These are phyloP conservation scores for Gandaritis pyraliata DNA, from an alignment of 2,888 invertebrate genomes.

Conservation along the genomic window DNA sequence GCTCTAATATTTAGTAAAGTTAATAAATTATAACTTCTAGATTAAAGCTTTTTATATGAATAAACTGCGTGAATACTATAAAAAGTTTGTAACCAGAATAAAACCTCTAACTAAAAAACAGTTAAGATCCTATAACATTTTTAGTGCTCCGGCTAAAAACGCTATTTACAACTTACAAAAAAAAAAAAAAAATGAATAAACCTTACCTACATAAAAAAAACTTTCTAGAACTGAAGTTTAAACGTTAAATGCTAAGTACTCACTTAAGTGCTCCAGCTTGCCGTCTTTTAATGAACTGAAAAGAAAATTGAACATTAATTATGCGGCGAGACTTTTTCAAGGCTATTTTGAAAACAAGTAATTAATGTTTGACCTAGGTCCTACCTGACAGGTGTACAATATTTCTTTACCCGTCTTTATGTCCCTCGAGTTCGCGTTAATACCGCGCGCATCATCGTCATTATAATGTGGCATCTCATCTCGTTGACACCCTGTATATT, in stretches of 20 bases:
- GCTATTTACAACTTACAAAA: conserved; percentile 1
- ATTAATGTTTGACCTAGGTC: neutral
- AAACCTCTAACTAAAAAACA: neutral
- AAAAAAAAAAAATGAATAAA: neutral
- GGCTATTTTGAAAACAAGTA: conserved; percentile 16
- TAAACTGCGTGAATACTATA: no score
- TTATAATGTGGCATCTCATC: no score
- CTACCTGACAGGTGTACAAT: no score
- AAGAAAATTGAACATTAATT: conserved; percentile 47
- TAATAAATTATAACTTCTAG: no score
- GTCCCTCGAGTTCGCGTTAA: no score
- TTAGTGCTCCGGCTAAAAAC: neutral
- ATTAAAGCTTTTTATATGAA: no score
- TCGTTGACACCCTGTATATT: no score
- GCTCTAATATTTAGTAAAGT: no score
- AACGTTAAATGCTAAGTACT: conserved; percentile 51
- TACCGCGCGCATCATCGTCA: no score
- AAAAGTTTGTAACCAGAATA: no score
- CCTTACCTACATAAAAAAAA: conserved; percentile 4
- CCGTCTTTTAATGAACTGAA: conserved; percentile 70
- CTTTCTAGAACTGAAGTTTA: conserved; percentile 28
- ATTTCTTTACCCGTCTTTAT: no score
- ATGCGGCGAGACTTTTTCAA: conserved; percentile 16
- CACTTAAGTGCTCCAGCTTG: conserved; percentile 82
- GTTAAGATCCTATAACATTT: neutral